Evolutionary conservation across 1,140 invertebrate species (phyloP), one percentile per base, ranked within the genome.

Genomic region (Globodera rostochiensis): DNA sequence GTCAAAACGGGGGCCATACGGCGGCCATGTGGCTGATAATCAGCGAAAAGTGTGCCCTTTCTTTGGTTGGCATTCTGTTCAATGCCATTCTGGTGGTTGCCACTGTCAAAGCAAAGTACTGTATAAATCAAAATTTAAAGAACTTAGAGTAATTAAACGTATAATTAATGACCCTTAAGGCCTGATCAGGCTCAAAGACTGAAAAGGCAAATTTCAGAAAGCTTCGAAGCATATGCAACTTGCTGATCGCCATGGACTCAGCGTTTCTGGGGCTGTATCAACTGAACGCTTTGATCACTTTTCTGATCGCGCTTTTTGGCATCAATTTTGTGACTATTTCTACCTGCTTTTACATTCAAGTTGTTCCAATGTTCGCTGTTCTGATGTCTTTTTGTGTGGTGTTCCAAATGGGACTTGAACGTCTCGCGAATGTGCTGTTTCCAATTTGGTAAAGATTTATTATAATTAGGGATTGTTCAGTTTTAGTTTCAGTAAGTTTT

Each of bases 191-290:
- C 1, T 50, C 50, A 9, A 53, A 53, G 7, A 9, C 5, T 53
- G 50, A 53, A 7, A 53, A 8, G 3, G 3, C 67, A 3, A 69
- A 21, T 13, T 69, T 45, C 6, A 69, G 67, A 4, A 69, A 7
- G 4, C 19, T 69, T 7, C 8, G 4, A 8, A 21, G n/a, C 3
- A 45, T 6, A 4, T 69, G 67, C 67, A 69, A 69, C 15, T 9
- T 21, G 67, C 67, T 69, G 67, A 69, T 69, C 36, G 67, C 67
- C 8, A 7, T 69, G 67, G 67, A 69, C n/a, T 21, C 67, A 15
- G 67, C 67, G 9, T 69, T 21, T 69, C 19, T 69, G 67, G 67
- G 4, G n/a, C 0, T 69, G n/a, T 69, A 21, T 5, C 36, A 21
- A 45, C n/a, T 45, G 6, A 69, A 69, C 2, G n/a, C 67, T 8